phyloP scores from a whole-genome alignment of 1,140 invertebrate species.

The Apis cerana region DNA sequence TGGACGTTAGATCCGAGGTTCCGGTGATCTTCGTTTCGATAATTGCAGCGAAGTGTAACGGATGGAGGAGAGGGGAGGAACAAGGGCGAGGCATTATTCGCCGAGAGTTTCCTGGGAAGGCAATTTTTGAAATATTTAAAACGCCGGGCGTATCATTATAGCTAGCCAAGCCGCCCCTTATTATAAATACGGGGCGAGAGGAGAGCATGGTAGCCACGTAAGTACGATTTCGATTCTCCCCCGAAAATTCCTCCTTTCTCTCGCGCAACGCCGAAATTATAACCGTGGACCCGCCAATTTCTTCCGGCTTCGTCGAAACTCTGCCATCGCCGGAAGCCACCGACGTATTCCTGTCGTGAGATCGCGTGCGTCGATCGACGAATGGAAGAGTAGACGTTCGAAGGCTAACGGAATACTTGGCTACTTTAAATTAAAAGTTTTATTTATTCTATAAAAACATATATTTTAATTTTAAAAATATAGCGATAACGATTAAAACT shows the following conservation, averaged over 20 bases:
- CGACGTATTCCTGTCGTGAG: not conserved
- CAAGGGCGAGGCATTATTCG: no score
- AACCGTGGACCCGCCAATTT: conserved; percentile 54
- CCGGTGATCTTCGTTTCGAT: no score
- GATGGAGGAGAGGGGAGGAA: no score
- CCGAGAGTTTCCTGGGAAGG: conserved; percentile 77
- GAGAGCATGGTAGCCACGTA: no score
- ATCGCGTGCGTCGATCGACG: not conserved
- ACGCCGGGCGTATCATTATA: conserved; percentile 75
- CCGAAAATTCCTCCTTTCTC: not conserved
- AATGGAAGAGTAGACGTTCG: no score
- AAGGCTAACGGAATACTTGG: no score
- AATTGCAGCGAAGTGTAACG: no score
- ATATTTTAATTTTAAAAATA: no score
- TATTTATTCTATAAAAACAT: no score
- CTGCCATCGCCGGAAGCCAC: conserved; percentile 14
- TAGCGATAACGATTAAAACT: no score
- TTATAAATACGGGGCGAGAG: conserved; percentile 70
- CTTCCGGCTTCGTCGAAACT: conserved; percentile 44
- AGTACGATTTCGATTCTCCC: not conserved
- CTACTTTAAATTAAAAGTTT: no score
- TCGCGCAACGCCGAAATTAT: conserved; percentile 22
- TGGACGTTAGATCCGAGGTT: no score
- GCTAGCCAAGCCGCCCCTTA: conserved; percentile 72
- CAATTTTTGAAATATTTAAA: conserved; percentile 81